phyloP scores from a whole-genome alignment of 2,797 vertebrate genomes.

The Bovichtus variegatus region DNA sequence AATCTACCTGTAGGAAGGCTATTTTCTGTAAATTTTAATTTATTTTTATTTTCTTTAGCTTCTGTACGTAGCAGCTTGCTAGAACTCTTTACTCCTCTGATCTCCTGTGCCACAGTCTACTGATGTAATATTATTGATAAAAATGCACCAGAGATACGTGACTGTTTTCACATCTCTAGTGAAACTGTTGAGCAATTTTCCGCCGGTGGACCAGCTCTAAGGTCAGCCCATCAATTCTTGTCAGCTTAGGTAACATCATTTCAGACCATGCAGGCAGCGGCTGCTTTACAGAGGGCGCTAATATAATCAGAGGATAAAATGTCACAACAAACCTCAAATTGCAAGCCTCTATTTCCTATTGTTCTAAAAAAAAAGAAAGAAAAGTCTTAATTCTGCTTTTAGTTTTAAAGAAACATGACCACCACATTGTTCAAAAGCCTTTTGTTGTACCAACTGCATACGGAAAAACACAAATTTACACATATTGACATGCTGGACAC shows the following conservation, averaged over 20 bases:
- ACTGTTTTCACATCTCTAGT: slow-evolving; percentile 35
- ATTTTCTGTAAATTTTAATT: background rate
- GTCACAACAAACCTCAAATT: slow-evolving; percentile 66
- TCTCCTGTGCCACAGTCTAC: slow-evolving; percentile 4
- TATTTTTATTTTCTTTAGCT: background rate
- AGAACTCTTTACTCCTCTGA: slow-evolving; percentile 11
- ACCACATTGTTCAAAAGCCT: background rate
- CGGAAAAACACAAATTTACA: background rate
- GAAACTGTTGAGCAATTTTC: slow-evolving; percentile 50
- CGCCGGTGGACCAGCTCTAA: slow-evolving; percentile 62
- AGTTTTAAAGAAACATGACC: slow-evolving; percentile 51
- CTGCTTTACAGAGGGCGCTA: slow-evolving; percentile 64
- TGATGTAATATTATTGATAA: slow-evolving; percentile 44
- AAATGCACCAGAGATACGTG: slow-evolving; percentile 28
- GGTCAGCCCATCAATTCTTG: slow-evolving; percentile 80
- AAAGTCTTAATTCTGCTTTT: slow-evolving; percentile 24
- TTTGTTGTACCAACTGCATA: background rate
- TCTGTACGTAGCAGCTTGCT: background rate
- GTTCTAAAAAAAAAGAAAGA: background rate
- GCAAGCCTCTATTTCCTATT: slow-evolving; percentile 25
- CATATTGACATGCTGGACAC: slow-evolving; percentile 11
- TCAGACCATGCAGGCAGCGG: slow-evolving; percentile 40
- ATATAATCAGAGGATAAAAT: slow-evolving; percentile 77
- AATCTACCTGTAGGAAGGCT: background rate
- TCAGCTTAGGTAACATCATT: slow-evolving; percentile 75